Conservation (phyloP, 2,797 vertebrate genomes). For the Aeoliscus strigatus region DNA sequence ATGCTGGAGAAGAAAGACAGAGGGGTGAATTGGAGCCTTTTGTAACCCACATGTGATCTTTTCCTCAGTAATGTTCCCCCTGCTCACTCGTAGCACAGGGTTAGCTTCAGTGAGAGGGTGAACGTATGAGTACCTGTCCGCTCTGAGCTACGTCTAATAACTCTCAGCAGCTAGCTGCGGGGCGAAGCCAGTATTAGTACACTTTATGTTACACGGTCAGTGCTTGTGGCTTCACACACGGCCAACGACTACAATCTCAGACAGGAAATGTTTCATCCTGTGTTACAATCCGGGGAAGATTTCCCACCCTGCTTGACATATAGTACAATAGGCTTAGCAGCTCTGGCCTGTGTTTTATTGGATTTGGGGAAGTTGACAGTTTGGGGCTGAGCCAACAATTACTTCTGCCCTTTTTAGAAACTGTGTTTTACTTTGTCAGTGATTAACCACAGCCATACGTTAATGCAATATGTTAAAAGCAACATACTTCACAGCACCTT, state of each 20-base stretch:
- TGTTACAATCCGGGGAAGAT: slow-evolving; percentile 1
- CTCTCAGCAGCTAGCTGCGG: slow-evolving; percentile 23
- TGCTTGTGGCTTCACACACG: slow-evolving; percentile 7
- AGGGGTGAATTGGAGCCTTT: slow-evolving; percentile 35
- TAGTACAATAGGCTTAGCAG: background rate
- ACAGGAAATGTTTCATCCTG: background rate
- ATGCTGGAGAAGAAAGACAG: slow-evolving; percentile 27
- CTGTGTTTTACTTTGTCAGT: slow-evolving; percentile 12
- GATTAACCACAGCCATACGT: slow-evolving; percentile 5
- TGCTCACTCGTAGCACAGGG: slow-evolving; percentile 26
- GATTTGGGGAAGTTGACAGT: background rate
- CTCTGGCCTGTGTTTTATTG: background rate
- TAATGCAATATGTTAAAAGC: slow-evolving; percentile 14
- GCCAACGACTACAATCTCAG: background rate
- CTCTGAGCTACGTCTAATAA: slow-evolving; percentile 26
- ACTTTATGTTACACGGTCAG: slow-evolving; percentile 12
- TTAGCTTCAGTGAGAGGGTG: slow-evolving; percentile 26
- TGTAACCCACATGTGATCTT: slow-evolving; percentile 56
- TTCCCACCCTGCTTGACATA: slow-evolving; percentile 1
- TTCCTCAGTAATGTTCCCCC: slow-evolving; percentile 40
- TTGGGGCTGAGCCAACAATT: background rate
- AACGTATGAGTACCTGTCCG: slow-evolving; percentile 30
- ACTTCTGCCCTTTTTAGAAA: slow-evolving; percentile 9
- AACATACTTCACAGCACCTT: slow-evolving; percentile 4
- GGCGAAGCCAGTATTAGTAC: slow-evolving; percentile 14